Percentiles rank a stretch among this genome's conserved stretches.
Evolutionary conservation across 2,113 vertebrate species (phyloP).

Genomic region (Bubalus kerabau): DNA sequence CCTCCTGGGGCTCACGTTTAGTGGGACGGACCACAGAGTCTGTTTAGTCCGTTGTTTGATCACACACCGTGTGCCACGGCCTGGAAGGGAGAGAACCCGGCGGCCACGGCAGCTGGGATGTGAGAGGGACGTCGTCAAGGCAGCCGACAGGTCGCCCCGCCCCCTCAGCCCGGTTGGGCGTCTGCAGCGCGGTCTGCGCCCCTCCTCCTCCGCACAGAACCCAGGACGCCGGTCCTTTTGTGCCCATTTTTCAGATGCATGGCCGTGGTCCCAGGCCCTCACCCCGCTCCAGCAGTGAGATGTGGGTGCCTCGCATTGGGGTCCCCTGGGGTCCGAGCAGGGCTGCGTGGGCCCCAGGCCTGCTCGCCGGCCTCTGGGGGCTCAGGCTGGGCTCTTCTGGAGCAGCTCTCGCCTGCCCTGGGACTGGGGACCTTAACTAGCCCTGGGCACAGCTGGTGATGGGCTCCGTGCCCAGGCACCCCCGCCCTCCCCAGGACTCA

Average conservation of each 20-base stretch:
- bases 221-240: rapidly evolving
- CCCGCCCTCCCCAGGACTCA: too few relatives aligned
- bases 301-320: rapidly evolving
- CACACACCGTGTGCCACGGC: rapidly evolving
- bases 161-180: too few relatives aligned
- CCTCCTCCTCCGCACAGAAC: too few relatives aligned
- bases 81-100: neutral
- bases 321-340: neutral
- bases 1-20: neutral
- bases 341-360: neutral
- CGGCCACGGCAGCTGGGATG: neutral
- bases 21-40: neutral
- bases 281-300: rapidly evolving
- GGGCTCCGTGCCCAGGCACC: neutral
- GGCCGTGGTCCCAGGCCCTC: rapidly evolving
- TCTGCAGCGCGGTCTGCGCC: rapidly evolving
- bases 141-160: rapidly evolving
- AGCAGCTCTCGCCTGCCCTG: rapidly evolving
- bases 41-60: rapidly evolving
- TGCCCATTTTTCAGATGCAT: neutral
- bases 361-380: rapidly evolving
- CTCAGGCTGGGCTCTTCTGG: too few relatives aligned
- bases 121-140: neutral
- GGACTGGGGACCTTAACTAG: neutral
- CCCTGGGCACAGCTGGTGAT: too few relatives aligned